phyloP scores from a whole-genome alignment of 64 coral and sea anemone species.

The Astreopora myriophthalma region DNA sequence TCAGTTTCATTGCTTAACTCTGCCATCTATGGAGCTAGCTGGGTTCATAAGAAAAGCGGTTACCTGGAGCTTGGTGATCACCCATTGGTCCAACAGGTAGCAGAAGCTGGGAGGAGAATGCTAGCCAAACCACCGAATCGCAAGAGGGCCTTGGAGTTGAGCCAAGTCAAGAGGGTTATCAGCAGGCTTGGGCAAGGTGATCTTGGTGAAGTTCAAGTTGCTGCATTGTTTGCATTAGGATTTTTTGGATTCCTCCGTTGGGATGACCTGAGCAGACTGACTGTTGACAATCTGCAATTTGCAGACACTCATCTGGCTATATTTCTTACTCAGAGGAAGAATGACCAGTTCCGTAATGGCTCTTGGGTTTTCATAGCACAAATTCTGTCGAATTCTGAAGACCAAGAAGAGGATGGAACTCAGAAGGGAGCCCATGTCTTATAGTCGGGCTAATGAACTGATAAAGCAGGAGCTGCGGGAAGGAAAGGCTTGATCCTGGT shows the following conservation, averaged over 20 bases:
- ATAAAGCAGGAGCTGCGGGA: conserved; percentile 24
- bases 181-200: conserved; percentile 2
- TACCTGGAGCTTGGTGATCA: conserved; percentile 21
- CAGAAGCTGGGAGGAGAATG: conserved; percentile 7
- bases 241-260: conserved; percentile 57
- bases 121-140: neutral
- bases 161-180: neutral
- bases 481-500: conserved; percentile 27
- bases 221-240: conserved; percentile 48
- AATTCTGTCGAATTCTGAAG: conserved; percentile 8
- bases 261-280: conserved; percentile 31
- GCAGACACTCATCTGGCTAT: neutral
- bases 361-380: conserved; percentile 33
- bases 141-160: neutral
- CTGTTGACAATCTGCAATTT: conserved; percentile 41
- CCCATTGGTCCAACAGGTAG: conserved; percentile 47
- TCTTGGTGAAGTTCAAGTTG: conserved; percentile 24
- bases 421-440: conserved; percentile 5
- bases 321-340: conserved; percentile 49
- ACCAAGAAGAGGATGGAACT: conserved; percentile 25
- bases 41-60: conserved; percentile 60
- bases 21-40: conserved; percentile 51
- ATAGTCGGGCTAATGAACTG: conserved; percentile 18
- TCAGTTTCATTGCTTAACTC: conserved; percentile 52
- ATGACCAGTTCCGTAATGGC: conserved; percentile 65